phyloP scores from a whole-genome alignment of 2,888 invertebrate species.

The Cecidostiba fungosa region DNA sequence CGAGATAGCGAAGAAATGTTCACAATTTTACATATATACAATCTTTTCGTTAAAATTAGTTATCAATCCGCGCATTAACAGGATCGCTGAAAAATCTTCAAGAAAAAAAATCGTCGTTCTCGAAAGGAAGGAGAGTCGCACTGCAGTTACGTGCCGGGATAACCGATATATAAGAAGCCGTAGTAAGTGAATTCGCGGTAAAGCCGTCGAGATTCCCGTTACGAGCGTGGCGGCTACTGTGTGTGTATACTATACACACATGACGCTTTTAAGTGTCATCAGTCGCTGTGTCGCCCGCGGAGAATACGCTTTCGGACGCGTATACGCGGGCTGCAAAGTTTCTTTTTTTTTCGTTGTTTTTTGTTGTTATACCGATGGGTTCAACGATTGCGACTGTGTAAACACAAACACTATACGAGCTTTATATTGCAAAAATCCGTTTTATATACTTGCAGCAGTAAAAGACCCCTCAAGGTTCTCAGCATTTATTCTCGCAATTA shows the following conservation, averaged over 20 bases:
- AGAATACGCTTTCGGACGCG: not conserved
- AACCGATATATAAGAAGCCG: conserved; percentile 40
- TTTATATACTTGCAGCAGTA: not conserved
- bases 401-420: too few relatives aligned
- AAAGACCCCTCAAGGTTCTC: not conserved
- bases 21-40: too few relatives aligned
- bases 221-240: not conserved
- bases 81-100: too few relatives aligned
- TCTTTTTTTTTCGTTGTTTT: not conserved
- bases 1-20: too few relatives aligned
- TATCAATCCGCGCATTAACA: too few relatives aligned
- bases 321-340: not conserved
- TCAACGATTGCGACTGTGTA: too few relatives aligned
- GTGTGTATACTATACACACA: not conserved
- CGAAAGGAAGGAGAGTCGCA: not conserved
- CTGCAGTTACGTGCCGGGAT: not conserved
- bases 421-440: not conserved
- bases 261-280: not conserved
- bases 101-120: not conserved
- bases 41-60: too few relatives aligned
- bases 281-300: not conserved
- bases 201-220: conserved; percentile 30
- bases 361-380: not conserved
- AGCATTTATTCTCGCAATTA: not conserved
- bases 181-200: conserved; percentile 41